These are phyloP conservation scores for Temnothorax curvispinosus DNA, from an alignment of 1,140 invertebrate species.

Conservation along the genomic window DNA sequence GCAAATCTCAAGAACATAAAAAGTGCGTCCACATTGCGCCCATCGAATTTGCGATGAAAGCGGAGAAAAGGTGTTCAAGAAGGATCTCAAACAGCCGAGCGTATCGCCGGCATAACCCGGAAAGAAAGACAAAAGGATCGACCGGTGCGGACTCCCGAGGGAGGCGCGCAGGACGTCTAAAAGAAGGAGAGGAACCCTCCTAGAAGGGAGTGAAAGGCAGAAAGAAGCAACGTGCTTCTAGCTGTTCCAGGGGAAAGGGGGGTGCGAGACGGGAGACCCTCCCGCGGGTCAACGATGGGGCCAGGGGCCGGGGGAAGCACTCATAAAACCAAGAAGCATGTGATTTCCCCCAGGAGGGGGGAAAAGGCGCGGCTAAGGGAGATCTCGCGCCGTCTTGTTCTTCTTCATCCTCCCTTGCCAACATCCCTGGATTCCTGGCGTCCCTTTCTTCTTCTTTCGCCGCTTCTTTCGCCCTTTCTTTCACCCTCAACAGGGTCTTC, in stretches of 20 bases:
- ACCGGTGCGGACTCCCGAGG: conserved; percentile 69
- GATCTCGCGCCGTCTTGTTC: conserved; percentile 51
- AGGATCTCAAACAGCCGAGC: conserved; percentile 63
- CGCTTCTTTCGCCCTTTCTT: no score
- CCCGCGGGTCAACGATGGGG: conserved; percentile 33
- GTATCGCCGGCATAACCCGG: conserved; percentile 75
- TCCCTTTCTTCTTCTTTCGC: no score
- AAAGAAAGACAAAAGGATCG: conserved; percentile 75
- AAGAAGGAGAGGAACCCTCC: background rate
- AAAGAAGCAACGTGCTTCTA: conserved; percentile 51
- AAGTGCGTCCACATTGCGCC: background rate
- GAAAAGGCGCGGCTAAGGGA: conserved; percentile 48
- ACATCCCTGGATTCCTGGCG: no score
- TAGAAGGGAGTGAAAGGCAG: conserved; percentile 25
- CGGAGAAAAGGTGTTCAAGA: conserved; percentile 27
- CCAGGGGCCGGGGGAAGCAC: conserved; percentile 27
- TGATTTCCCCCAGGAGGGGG: conserved; percentile 82
- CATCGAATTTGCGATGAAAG: conserved; percentile 17
- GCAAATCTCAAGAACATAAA: background rate
- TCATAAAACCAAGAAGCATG: conserved; percentile 82
- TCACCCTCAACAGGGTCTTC: no score
- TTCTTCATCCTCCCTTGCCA: background rate
- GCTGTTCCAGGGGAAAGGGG: conserved; percentile 19
- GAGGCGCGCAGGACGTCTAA: conserved; percentile 54
- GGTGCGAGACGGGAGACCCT: conserved; percentile 1